phyloP scores from a whole-genome alignment of 2,888 invertebrate genomes.

The Morpho helenor region DNA sequence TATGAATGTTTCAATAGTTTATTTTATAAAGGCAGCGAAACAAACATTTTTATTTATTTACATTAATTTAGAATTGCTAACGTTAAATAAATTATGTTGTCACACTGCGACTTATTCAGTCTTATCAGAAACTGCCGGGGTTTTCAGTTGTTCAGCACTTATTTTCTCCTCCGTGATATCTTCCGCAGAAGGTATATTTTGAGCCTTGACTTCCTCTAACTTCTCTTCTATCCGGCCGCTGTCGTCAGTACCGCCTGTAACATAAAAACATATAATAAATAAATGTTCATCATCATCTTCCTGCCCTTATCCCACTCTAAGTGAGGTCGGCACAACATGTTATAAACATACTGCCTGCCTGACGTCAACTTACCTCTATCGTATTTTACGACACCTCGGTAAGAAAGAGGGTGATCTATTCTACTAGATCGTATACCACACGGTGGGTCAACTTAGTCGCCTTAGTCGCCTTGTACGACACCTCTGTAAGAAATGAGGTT shows the following conservation, averaged over 20 bases:
- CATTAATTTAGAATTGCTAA: constrained; percentile 23
- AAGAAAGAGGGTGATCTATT: too few species aligned
- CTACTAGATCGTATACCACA: too few species aligned
- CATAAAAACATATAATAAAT: constrained; percentile 1
- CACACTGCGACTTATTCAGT: constrained; percentile 27
- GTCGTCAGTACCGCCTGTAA: constrained; percentile 58
- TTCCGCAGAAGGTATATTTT: constrained; percentile 10
- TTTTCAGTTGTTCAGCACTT: constrained; percentile 30
- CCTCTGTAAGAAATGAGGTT: too few species aligned
- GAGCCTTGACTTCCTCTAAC: constrained; percentile 11
- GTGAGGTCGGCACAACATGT: too few species aligned
- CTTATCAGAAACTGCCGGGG: constrained; percentile 31
- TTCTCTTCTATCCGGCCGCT: constrained; percentile 39
- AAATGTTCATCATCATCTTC: not conserved
- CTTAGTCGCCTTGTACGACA: too few species aligned
- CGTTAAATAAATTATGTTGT: constrained; percentile 20
- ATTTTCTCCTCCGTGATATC: constrained; percentile 13
- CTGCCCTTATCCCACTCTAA: too few species aligned
- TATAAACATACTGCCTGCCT: too few species aligned
- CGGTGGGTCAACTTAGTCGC: too few species aligned
- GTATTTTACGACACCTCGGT: too few species aligned
- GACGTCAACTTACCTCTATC: too few species aligned
- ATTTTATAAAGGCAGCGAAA: constrained; percentile 15
- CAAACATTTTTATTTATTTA: constrained; percentile 13
- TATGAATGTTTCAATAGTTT: constrained; percentile 10